Evolutionary conservation across 2,113 vertebrate genomes (phyloP), one percentile per base, ranked within the genome.

Genomic region (Litocranius walleri): DNA sequence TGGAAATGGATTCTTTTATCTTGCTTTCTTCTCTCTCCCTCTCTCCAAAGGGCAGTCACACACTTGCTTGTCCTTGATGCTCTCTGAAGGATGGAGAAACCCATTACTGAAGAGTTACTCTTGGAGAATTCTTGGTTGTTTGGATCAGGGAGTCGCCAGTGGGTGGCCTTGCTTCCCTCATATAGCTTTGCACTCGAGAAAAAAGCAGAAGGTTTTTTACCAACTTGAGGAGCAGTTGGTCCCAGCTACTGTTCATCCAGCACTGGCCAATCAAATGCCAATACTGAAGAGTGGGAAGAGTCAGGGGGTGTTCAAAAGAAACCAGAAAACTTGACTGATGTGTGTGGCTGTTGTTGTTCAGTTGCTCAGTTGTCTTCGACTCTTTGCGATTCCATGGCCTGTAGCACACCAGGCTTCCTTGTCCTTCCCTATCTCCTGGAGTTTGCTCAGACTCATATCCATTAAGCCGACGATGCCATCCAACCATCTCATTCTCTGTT

Each of bases 81-180:
- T 84, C 81, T 95, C 81, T 90, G 88, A 81, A 96, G 96, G 88
- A 71, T 23, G 43, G 33, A 94, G 74, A 94, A 96, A 88, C 62
- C 62, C 80, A 67, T 90, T 82, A 61, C 56, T 15, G 59, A 81
- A 50, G 84, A 92, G 62, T 85, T 83, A 64, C 59, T 25, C 4
- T 61, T 86, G 13, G 56, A 56, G 80, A 92, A 57, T 95, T 78
- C 88, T 95, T 71, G 21, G 56, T 33, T 80, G 81, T 78, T 86
- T 80, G 45, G 52, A 88, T 56, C 29, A 36, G 54, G 89, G 71
- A 90, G 92, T 87, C 5, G 0, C 64, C 77, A 25, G 71, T 14
- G 56, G 62, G 90, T 86, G 84, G 90, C 10, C 87, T 89, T 93
- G 78, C 61, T 95, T 86, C 54, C 78, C 43, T 62, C 2, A 1